Conservation (phyloP, 1,140 invertebrate genomes). For the Physella acuta region DNA sequence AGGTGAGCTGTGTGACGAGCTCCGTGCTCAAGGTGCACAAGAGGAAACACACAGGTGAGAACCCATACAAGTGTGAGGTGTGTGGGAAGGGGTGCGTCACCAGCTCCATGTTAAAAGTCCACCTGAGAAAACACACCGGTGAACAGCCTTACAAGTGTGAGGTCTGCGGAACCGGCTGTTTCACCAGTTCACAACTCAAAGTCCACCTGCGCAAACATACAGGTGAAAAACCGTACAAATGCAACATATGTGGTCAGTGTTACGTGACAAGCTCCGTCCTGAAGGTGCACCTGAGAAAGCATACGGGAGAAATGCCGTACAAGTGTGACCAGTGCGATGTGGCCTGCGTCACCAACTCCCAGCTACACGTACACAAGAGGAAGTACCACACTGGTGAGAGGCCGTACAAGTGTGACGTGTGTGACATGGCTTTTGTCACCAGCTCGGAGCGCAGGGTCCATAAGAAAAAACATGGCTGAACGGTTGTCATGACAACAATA, state of each 20-base stretch:
- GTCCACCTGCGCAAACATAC: conserved; percentile 21
- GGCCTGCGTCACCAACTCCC: neutral
- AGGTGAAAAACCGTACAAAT: conserved; percentile 7
- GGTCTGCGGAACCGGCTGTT: conserved; percentile 12
- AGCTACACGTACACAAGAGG: neutral
- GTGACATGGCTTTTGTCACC: neutral
- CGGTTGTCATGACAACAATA: no score
- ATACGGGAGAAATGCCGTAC: neutral
- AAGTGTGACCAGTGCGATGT: neutral
- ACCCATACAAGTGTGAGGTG: neutral
- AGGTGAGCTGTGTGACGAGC: neutral
- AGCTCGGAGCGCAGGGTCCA: neutral
- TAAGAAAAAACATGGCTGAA: neutral
- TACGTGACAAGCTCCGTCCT: neutral
- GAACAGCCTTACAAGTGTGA: conserved; percentile 10
- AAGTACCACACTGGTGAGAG: neutral
- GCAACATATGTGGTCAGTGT: neutral
- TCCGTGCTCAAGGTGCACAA: neutral
- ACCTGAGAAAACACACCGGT: neutral
- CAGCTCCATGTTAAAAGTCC: neutral
- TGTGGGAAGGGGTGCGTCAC: neutral
- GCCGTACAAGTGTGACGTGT: neutral
- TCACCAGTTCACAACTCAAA: conserved; percentile 5
- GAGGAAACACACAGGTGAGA: conserved; percentile 9
- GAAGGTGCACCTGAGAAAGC: conserved; percentile 5